Percentiles rank a stretch among this genome's conserved stretches.
These are phyloP conservation scores for Zonotrichia leucophrys DNA, from an alignment of 2,113 vertebrate species.

Conservation along the genomic window DNA sequence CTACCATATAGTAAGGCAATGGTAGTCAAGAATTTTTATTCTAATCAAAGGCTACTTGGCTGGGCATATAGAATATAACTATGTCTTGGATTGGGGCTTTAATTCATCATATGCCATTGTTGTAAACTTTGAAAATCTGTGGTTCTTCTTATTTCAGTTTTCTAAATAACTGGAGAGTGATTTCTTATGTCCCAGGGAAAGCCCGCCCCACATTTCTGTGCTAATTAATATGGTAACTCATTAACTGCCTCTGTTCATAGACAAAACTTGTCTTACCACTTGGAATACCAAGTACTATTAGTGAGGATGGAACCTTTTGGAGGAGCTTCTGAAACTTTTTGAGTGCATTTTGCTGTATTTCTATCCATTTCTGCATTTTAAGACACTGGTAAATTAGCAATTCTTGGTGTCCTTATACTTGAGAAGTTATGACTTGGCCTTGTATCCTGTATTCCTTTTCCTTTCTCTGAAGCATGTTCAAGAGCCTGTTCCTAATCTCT, in stretches of 20 bases:
- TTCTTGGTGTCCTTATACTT: neutral
- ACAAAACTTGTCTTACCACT: neutral
- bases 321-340: neutral
- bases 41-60: neutral
- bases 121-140: neutral
- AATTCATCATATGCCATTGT: neutral
- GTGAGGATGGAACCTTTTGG: accelerated
- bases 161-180: neutral
- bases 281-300: neutral
- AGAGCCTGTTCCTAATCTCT: neutral
- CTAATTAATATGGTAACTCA: neutral
- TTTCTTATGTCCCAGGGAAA: neutral
- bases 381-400: neutral
- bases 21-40: neutral
- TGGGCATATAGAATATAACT: neutral
- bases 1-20: neutral
- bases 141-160: neutral
- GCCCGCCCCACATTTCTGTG: neutral
- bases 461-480: neutral
- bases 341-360: neutral
- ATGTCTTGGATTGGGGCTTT: neutral
- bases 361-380: neutral
- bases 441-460: neutral
- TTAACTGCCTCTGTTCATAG: neutral
- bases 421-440: neutral